Conservation (phyloP, 2,888 invertebrate genomes). For the Cenopis cana region DNA sequence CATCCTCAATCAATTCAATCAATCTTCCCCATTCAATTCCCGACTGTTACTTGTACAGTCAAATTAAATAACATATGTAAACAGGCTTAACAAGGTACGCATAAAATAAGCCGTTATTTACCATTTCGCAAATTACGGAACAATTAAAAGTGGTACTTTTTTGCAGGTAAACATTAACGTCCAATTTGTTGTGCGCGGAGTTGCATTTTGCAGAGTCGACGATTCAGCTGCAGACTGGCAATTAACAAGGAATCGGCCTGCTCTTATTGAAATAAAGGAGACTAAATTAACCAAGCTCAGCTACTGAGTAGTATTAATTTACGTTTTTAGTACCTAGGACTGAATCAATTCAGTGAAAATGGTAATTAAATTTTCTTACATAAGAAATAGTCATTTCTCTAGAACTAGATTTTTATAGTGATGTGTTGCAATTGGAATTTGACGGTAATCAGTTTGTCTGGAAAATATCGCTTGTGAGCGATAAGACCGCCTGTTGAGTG, state of each 20-base stretch:
- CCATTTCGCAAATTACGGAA: constrained; percentile 60
- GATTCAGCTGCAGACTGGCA: constrained; percentile 64
- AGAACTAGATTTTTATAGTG: no score
- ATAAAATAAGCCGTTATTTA: constrained; percentile 27
- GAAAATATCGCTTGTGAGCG: no score
- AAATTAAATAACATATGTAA: background rate
- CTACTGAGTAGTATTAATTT: constrained; percentile 18
- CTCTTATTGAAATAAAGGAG: constrained; percentile 72
- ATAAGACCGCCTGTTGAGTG: no score
- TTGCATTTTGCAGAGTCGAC: constrained; percentile 52
- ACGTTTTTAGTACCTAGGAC: constrained; percentile 29
- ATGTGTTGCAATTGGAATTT: no score
- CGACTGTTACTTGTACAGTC: no score
- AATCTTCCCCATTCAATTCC: no score
- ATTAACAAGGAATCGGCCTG: constrained; percentile 76
- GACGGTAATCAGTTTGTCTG: no score
- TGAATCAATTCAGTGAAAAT: constrained; percentile 35
- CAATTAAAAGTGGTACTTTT: constrained; percentile 71
- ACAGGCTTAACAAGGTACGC: background rate
- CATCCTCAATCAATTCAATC: no score
- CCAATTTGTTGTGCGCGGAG: constrained; percentile 56
- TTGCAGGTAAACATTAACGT: constrained; percentile 70
- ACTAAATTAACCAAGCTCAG: constrained; percentile 63
- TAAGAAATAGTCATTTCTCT: background rate
- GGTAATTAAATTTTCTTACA: constrained; percentile 27